Evolutionary conservation across 2,797 vertebrate species (phyloP).

Genomic region (Triplophysa bombifrons): DNA sequence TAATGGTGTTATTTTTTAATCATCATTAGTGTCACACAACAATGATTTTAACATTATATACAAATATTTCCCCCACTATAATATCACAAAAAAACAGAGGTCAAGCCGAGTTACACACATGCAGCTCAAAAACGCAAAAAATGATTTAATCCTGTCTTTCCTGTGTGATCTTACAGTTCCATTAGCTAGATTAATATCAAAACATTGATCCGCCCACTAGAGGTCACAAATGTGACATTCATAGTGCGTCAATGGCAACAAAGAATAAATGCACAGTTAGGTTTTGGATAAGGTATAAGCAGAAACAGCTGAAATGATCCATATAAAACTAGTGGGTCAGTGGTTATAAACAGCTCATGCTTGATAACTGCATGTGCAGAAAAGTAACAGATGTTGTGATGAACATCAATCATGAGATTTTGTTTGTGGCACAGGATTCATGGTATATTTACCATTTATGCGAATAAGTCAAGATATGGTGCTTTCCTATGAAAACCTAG

Average conservation of each 20-base stretch:
- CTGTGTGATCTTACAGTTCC: constrained; percentile 51
- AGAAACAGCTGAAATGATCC: constrained; percentile 45
- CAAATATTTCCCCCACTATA: constrained; percentile 11
- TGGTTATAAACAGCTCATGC: constrained; percentile 52
- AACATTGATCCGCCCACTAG: constrained; percentile 53
- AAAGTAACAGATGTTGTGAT: constrained; percentile 33
- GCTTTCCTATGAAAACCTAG: constrained; percentile 17
- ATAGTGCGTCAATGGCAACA: constrained; percentile 43
- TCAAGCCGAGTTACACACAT: constrained; percentile 34
- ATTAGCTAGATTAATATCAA: constrained; percentile 55
- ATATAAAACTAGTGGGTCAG: constrained; percentile 47
- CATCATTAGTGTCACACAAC: constrained; percentile 54
- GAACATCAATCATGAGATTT: constrained; percentile 32
- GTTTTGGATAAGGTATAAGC: constrained; percentile 48
- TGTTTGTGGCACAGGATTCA: constrained; percentile 15
- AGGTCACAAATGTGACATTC: constrained; percentile 57
- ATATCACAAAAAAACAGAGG: constrained; percentile 13
- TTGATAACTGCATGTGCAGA: constrained; percentile 19
- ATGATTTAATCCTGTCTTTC: constrained; percentile 55
- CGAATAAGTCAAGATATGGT: constrained; percentile 27
- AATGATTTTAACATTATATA: constrained; percentile 40
- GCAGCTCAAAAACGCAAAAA: constrained; percentile 25
- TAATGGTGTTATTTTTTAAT: constrained; percentile 25
- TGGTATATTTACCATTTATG: constrained; percentile 23
- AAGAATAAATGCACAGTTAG: constrained; percentile 51